A percentile compares a stretch with the other conserved stretches of the same genome.
Conservation (phyloP, 1,140 invertebrate genomes). For the Argopecten irradians region DNA sequence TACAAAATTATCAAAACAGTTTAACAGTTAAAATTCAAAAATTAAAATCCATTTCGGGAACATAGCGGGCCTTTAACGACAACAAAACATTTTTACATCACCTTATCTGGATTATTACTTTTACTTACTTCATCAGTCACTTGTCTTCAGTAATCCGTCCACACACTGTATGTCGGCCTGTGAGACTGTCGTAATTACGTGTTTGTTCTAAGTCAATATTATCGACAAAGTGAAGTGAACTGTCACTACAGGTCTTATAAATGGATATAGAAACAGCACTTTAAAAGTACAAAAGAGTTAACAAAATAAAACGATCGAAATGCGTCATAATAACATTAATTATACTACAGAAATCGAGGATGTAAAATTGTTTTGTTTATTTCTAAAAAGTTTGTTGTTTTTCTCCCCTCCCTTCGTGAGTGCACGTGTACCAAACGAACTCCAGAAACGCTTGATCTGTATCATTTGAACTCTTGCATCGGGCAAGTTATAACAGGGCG, state of each 20-base stretch:
- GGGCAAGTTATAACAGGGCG: background rate
- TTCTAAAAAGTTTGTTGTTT: background rate
- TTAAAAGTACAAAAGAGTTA: background rate
- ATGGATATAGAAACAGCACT: background rate
- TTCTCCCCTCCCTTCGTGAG: background rate
- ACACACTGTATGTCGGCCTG: background rate
- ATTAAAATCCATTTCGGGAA: no score
- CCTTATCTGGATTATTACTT: no score
- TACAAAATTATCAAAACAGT: no score
- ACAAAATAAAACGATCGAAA: background rate
- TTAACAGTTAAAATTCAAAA: no score
- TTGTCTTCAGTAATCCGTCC: background rate
- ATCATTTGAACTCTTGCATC: background rate
- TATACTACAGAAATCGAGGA: background rate
- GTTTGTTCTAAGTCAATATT: background rate
- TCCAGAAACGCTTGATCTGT: background rate
- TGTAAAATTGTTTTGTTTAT: background rate
- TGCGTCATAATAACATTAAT: background rate
- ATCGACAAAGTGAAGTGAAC: background rate
- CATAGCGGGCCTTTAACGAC: no score
- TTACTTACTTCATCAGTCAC: no score
- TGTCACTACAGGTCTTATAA: no score
- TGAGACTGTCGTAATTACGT: background rate
- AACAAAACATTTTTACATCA: no score
- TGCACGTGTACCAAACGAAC: background rate